A percentile compares a stretch with the other conserved stretches of the same genome.
Evolutionary conservation across 2,888 invertebrate genomes (phyloP).

Genomic region (Ptychoptera contaminata): DNA sequence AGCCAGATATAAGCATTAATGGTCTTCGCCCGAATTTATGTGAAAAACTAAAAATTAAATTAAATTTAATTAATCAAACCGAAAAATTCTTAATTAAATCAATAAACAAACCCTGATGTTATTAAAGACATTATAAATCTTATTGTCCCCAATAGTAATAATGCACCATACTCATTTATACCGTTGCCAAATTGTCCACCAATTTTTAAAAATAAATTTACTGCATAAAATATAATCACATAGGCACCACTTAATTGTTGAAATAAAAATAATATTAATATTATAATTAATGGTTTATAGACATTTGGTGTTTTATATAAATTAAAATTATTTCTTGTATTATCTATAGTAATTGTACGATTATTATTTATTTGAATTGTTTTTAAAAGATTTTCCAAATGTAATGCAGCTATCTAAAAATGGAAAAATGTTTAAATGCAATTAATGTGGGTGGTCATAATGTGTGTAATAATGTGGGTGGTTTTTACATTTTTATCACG

Average conservation of each 20-base stretch:
- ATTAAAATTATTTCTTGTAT: not conserved
- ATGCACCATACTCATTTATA: constrained; percentile 14
- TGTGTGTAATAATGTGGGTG: not conserved
- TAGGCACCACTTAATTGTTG: constrained; percentile 42
- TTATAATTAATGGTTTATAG: constrained; percentile 35
- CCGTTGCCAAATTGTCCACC: constrained; percentile 13
- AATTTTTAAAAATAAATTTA: constrained; percentile 13
- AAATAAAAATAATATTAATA: constrained; percentile 32
- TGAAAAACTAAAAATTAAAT: constrained; percentile 21
- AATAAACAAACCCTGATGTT: constrained; percentile 24
- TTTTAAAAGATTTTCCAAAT: too few relatives aligned
- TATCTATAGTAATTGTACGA: too few relatives aligned
- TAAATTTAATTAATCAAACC: not conserved
- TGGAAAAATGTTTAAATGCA: too few relatives aligned
- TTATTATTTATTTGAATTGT: too few relatives aligned
- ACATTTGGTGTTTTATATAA: constrained; percentile 19
- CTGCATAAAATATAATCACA: constrained; percentile 37
- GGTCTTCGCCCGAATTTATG: constrained; percentile 33
- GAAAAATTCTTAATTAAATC: not conserved
- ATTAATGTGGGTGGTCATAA: too few relatives aligned
- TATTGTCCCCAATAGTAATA: constrained; percentile 12
- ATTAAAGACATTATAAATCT: constrained; percentile 36
- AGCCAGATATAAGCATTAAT: constrained; percentile 34
- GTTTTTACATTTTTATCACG: constrained; percentile 21
- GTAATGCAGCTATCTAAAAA: too few relatives aligned